Conservation (phyloP, 2,888 invertebrate species). For the Eudemis profundana region DNA sequence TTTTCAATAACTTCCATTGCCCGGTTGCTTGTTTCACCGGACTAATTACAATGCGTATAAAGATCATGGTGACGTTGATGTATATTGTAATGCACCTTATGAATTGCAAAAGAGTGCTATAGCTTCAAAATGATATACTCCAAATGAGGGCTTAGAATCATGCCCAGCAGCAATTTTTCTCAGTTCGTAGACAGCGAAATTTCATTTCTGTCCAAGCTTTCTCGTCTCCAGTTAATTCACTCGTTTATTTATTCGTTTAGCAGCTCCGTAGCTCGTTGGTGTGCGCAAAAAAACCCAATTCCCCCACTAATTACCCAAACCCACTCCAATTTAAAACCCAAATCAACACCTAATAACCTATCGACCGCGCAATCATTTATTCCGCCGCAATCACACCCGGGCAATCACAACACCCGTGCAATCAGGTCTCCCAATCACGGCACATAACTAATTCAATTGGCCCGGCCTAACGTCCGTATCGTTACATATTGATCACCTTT, state of each 20-base stretch:
- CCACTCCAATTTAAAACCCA: slow-evolving; percentile 38
- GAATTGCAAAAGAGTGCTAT: no score
- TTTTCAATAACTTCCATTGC: slow-evolving; percentile 14
- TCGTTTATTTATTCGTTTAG: background rate
- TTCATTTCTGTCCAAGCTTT: no score
- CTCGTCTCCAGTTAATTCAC: no score
- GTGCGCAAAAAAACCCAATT: slow-evolving; percentile 7
- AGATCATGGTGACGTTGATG: no score
- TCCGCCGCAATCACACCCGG: slow-evolving; percentile 32
- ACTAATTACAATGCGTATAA: background rate
- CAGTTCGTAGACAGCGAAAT: no score
- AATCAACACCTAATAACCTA: slow-evolving; percentile 39
- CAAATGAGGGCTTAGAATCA: no score
- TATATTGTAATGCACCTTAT: no score
- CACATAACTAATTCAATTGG: slow-evolving; percentile 65
- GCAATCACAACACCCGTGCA: slow-evolving; percentile 10
- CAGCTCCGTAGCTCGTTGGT: background rate
- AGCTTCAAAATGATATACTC: no score
- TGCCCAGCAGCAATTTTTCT: no score
- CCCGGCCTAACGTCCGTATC: slow-evolving; percentile 50
- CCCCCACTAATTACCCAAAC: slow-evolving; percentile 16
- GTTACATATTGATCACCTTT: slow-evolving; percentile 74
- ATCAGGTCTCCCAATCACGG: slow-evolving; percentile 56
- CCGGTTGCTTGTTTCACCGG: background rate
- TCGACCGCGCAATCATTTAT: slow-evolving; percentile 36